These are phyloP conservation scores for Hydropsyche betteni DNA, from an alignment of 2,888 invertebrate genomes.

Conservation along the genomic window DNA sequence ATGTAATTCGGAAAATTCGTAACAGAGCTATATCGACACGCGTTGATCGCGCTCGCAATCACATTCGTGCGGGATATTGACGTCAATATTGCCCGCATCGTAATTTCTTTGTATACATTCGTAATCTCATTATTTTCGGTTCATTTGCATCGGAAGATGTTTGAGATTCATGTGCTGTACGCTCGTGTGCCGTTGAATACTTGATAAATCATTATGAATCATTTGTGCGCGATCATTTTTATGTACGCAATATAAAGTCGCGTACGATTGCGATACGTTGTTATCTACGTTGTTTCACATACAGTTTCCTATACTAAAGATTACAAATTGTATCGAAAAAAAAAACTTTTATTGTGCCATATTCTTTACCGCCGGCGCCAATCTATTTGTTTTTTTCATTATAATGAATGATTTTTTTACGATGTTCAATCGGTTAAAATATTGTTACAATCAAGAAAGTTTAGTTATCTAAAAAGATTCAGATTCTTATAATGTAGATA, in stretches of 20 bases:
- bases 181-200: neutral
- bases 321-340: too few species aligned
- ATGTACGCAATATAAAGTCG: neutral
- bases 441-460: too few species aligned
- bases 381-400: too few species aligned
- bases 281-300: conserved; percentile 1
- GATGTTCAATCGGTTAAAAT: too few species aligned
- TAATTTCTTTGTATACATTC: neutral
- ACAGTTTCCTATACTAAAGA: neutral
- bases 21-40: neutral
- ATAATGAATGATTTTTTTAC: too few species aligned
- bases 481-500: too few species aligned
- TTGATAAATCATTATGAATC: conserved; percentile 13
- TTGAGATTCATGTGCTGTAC: neutral
- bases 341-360: too few species aligned
- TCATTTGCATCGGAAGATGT: conserved; percentile 15
- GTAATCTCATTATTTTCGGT: conserved; percentile 10
- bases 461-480: too few species aligned
- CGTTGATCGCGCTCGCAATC: neutral
- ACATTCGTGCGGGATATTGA: neutral
- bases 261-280: neutral
- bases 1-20: too few species aligned
- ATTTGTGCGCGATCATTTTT: neutral
- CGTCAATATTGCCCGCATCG: neutral
- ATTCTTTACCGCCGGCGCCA: too few species aligned